These are phyloP conservation scores for Acleris sparsana DNA, from an alignment of 2,888 invertebrate species.

Conservation along the genomic window DNA sequence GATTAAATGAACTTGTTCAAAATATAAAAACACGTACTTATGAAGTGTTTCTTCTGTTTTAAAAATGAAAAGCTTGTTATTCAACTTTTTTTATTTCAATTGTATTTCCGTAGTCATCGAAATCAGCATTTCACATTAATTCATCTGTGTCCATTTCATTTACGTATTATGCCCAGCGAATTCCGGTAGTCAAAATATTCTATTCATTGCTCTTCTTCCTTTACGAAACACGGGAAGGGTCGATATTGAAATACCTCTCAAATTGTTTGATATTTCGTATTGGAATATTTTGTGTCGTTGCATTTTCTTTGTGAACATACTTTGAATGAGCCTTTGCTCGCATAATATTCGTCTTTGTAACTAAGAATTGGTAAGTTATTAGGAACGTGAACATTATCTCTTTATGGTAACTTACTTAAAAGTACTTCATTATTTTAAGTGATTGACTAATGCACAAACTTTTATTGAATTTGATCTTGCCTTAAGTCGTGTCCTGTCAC, in stretches of 20 bases:
- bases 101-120: neutral
- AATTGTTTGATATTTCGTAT: constrained; percentile 10
- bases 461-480: too few relatives aligned
- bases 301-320: neutral
- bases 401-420: neutral
- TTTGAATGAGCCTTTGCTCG: neutral
- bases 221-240: constrained; percentile 1
- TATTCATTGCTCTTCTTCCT: constrained; percentile 7
- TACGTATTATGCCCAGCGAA: constrained; percentile 2
- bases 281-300: neutral
- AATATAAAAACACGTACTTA: too few relatives aligned
- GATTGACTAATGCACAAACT: too few relatives aligned
- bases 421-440: too few relatives aligned
- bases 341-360: neutral
- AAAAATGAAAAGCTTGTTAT: too few relatives aligned
- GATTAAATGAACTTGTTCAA: too few relatives aligned
- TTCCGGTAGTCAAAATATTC: constrained; percentile 10
- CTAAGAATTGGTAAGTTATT: neutral
- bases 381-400: too few relatives aligned
- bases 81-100: neutral
- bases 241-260: constrained; percentile 21
- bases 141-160: neutral
- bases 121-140: neutral
- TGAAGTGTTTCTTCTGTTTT: too few relatives aligned
- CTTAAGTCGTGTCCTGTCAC: too few relatives aligned